Conservation (phyloP, 2,888 invertebrate species). For the Polydrusus tereticollis region DNA sequence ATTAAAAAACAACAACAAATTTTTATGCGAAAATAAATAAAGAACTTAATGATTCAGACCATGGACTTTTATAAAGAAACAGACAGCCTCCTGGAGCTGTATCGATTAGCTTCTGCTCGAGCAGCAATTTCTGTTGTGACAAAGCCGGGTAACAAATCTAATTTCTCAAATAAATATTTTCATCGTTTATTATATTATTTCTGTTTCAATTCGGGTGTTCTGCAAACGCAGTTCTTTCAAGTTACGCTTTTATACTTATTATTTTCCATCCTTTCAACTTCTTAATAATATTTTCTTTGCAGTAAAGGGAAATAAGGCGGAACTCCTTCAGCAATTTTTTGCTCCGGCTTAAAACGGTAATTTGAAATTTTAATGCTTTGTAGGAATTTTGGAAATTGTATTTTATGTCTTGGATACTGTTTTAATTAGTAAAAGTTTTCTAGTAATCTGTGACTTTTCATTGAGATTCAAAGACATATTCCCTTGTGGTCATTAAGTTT, state of each 20-base stretch:
- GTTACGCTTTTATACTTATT: slow-evolving; percentile 61
- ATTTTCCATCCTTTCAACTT: slow-evolving; percentile 60
- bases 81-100: slow-evolving; percentile 34
- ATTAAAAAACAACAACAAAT: slow-evolving; percentile 21
- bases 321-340: slow-evolving; percentile 45
- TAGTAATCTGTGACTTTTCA: not conserved
- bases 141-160: slow-evolving; percentile 66
- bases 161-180: slow-evolving; percentile 69
- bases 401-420: slow-evolving; percentile 21
- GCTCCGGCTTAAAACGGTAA: slow-evolving; percentile 23
- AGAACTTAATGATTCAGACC: slow-evolving; percentile 44
- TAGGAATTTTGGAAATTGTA: slow-evolving; percentile 19
- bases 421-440: slow-evolving; percentile 12
- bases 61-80: slow-evolving; percentile 33
- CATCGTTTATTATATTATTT: slow-evolving; percentile 68
- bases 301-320: slow-evolving; percentile 49
- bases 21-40: slow-evolving; percentile 44
- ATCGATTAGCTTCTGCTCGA: slow-evolving; percentile 38
- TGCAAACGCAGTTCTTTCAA: slow-evolving; percentile 57
- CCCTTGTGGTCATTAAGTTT: too few species aligned
- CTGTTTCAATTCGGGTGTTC: slow-evolving; percentile 63
- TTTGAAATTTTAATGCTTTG: slow-evolving; percentile 37
- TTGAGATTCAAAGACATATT: too few species aligned
- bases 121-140: slow-evolving; percentile 50
- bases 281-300: slow-evolving; percentile 59